These are phyloP conservation scores for Lepidonotus clava DNA, from an alignment of 2,888 invertebrate species.

Conservation along the genomic window DNA sequence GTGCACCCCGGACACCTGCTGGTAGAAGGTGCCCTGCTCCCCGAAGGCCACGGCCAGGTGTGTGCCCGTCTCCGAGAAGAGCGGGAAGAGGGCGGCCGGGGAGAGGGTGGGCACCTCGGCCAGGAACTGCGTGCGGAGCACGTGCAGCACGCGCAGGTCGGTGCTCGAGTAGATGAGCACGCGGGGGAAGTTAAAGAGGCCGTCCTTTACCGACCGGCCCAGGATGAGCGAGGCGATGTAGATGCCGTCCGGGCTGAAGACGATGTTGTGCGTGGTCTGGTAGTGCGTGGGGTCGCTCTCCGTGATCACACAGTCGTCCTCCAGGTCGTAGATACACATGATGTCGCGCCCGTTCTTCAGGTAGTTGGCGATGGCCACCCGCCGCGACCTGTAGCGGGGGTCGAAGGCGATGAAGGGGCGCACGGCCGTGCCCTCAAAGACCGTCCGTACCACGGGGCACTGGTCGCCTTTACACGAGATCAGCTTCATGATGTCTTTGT, in stretches of 20 bases:
- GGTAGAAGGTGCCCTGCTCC: constrained; percentile 66
- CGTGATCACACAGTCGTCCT: constrained; percentile 62
- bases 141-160: constrained; percentile 63
- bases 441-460: constrained; percentile 62
- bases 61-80: constrained; percentile 66
- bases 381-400: constrained; percentile 64
- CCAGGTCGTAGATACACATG: constrained; percentile 64
- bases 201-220: constrained; percentile 67
- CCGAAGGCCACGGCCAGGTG: constrained; percentile 66
- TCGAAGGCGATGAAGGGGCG: constrained; percentile 67
- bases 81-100: constrained; percentile 66
- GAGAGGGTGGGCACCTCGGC: constrained; percentile 67
- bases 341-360: constrained; percentile 63
- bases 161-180: constrained; percentile 64
- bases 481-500: constrained; percentile 65
- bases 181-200: constrained; percentile 67
- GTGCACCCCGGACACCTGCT: constrained; percentile 66
- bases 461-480: constrained; percentile 64
- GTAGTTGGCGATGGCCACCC: constrained; percentile 67
- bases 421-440: constrained; percentile 65
- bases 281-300: constrained; percentile 62
- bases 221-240: constrained; percentile 67
- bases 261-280: constrained; percentile 68
- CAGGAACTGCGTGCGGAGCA: constrained; percentile 62
- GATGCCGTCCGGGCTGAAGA: constrained; percentile 66